Percentiles rank a stretch among this genome's conserved stretches.
These are phyloP conservation scores for Gymnodraco acuticeps DNA, from an alignment of 2,797 vertebrate species.

Conservation along the genomic window DNA sequence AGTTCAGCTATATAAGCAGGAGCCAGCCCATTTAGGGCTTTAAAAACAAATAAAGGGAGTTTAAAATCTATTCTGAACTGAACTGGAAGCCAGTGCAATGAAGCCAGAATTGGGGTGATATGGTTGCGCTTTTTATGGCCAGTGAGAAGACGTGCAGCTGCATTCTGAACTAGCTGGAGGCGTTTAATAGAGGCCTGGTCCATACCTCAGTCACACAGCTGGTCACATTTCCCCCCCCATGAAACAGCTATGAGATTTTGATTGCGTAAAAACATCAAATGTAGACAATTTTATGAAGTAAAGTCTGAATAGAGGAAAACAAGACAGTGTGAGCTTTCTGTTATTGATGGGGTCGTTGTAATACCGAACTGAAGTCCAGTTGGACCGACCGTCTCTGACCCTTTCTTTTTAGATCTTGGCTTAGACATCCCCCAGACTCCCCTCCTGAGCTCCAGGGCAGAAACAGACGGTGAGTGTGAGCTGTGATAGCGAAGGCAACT, in stretches of 20 bases:
- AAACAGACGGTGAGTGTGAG: constrained; percentile 57
- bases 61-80: too few relatives aligned
- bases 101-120: too few relatives aligned
- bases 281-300: background rate
- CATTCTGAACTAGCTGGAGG: too few relatives aligned
- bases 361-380: constrained; percentile 45
- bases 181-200: too few relatives aligned
- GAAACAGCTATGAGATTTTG: constrained; percentile 14
- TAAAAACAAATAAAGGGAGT: too few relatives aligned
- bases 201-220: fast-evolving
- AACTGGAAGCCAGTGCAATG: too few relatives aligned
- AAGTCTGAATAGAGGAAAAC: constrained; percentile 17
- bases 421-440: constrained; percentile 43
- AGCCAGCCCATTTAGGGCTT: too few relatives aligned
- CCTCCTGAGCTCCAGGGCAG: constrained; percentile 60
- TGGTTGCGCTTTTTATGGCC: too few relatives aligned
- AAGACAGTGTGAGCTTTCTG: constrained; percentile 7
- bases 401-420: constrained; percentile 45
- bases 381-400: constrained; percentile 49
- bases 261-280: background rate
- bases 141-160: too few relatives aligned
- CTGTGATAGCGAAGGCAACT: constrained; percentile 64
- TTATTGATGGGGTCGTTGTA: constrained; percentile 18
- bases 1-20: too few relatives aligned
- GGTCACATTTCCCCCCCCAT: background rate